A percentile compares a stretch with the other conserved stretches of the same genome.
Conservation (phyloP, 2,113 vertebrate species). For the Mustelus asterias region DNA sequence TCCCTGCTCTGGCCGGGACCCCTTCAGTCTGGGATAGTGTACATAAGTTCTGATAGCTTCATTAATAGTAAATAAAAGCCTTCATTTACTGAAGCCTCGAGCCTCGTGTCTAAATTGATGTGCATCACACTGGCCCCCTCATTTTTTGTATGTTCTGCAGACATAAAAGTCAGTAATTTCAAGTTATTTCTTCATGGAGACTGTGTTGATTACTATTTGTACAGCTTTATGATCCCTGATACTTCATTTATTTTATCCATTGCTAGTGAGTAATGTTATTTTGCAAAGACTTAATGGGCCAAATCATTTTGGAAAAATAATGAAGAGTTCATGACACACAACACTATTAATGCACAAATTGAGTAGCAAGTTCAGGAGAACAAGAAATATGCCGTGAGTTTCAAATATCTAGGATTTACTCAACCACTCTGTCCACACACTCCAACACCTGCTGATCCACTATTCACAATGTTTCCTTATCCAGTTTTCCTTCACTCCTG, state of each 20-base stretch:
- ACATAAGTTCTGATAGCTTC: too few relatives aligned
- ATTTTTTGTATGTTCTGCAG: not conserved
- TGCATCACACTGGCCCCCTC: too few relatives aligned
- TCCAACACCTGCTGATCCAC: not conserved
- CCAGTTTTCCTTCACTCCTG: not conserved
- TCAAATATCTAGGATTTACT: not conserved
- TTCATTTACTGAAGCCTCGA: too few relatives aligned
- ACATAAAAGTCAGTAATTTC: not conserved
- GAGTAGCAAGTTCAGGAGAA: not conserved
- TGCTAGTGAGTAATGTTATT: not conserved
- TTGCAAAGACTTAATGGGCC: constrained; percentile 22
- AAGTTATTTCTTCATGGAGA: constrained; percentile 6
- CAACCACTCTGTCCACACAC: not conserved
- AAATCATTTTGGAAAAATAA: not conserved
- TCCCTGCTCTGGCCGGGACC: too few relatives aligned
- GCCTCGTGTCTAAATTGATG: too few relatives aligned
- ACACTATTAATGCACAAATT: not conserved
- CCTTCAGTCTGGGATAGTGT: too few relatives aligned
- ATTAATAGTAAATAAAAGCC: too few relatives aligned
- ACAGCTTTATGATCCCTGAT: constrained; percentile 29
- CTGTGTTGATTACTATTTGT: not conserved
- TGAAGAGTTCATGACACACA: not conserved
- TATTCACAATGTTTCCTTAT: not conserved
- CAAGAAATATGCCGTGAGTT: not conserved
- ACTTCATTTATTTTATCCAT: not conserved